Conservation (phyloP, 2,113 vertebrate genomes). For the Vulpes ferrilata region DNA sequence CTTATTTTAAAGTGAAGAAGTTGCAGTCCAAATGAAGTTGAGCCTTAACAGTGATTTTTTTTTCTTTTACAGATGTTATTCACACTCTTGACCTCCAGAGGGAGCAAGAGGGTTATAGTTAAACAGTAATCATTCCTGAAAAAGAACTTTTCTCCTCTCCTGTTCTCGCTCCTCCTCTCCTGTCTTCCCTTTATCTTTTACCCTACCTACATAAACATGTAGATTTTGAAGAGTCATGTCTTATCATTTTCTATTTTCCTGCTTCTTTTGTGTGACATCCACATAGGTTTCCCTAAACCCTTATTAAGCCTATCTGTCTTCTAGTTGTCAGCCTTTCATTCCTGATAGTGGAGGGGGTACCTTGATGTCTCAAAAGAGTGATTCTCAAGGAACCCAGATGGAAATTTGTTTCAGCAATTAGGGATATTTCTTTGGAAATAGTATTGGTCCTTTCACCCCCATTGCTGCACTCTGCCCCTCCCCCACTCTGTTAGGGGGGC, state of each 20-base stretch:
- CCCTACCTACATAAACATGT: background rate
- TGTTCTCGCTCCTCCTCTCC: background rate
- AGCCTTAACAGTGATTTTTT: background rate
- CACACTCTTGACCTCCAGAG: conserved; percentile 63
- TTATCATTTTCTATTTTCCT: background rate
- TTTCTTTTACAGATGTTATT: conserved; percentile 13
- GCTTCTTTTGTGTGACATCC: background rate
- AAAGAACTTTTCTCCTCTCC: background rate
- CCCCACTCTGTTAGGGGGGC: background rate
- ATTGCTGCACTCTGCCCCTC: background rate
- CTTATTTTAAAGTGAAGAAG: background rate
- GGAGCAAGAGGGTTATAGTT: conserved; percentile 67
- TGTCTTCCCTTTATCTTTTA: background rate
- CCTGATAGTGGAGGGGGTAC: background rate
- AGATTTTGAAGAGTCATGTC: background rate
- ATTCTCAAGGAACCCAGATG: background rate
- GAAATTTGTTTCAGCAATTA: conserved; percentile 43
- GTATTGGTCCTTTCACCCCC: background rate
- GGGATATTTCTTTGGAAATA: conserved; percentile 51
- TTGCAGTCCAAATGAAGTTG: background rate
- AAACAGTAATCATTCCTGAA: background rate
- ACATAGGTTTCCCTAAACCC: background rate
- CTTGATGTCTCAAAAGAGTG: background rate
- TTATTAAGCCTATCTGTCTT: background rate
- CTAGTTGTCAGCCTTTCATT: background rate